Evolutionary conservation across 2,797 vertebrate genomes (phyloP).

Genomic region (Scarus forsteni): DNA sequence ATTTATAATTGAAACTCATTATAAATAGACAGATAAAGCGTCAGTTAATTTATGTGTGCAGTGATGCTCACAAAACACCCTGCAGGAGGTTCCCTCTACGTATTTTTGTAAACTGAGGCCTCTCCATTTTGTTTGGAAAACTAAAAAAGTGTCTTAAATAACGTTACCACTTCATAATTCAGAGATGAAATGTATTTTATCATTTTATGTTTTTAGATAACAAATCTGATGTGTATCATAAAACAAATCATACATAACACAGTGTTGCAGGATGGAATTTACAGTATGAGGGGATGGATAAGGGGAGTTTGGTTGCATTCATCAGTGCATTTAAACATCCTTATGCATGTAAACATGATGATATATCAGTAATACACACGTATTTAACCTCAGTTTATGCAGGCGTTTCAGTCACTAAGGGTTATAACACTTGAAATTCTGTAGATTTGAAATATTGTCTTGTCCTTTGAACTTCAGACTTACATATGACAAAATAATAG

Average conservation of each 20-base stretch:
- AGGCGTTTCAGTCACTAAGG: too few species aligned
- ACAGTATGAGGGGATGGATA: neutral
- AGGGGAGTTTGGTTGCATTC: too few species aligned
- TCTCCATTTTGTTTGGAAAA: slow-evolving; percentile 12
- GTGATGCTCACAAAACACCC: slow-evolving; percentile 12
- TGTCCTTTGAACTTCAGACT: too few species aligned
- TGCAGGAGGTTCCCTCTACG: slow-evolving; percentile 2
- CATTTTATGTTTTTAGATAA: slow-evolving; percentile 2
- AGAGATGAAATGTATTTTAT: slow-evolving; percentile 8
- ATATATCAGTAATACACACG: too few species aligned
- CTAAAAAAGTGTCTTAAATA: slow-evolving; percentile 6
- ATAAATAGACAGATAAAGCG: slow-evolving; percentile 11
- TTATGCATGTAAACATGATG: too few species aligned
- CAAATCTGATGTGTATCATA: slow-evolving; percentile 16
- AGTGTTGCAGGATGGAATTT: neutral
- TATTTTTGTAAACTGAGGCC: slow-evolving; percentile 26
- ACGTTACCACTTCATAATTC: slow-evolving; percentile 13
- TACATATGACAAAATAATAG: too few species aligned
- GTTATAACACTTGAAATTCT: too few species aligned
- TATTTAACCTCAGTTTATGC: too few species aligned
- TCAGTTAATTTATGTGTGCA: slow-evolving; percentile 1
- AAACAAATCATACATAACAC: slow-evolving; percentile 1
- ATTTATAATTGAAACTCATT: slow-evolving; percentile 12
- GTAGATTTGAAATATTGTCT: too few species aligned
- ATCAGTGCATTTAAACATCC: too few species aligned